Conservation (phyloP, 2,888 invertebrate species). For the Xanthorhoe spadicearia region DNA sequence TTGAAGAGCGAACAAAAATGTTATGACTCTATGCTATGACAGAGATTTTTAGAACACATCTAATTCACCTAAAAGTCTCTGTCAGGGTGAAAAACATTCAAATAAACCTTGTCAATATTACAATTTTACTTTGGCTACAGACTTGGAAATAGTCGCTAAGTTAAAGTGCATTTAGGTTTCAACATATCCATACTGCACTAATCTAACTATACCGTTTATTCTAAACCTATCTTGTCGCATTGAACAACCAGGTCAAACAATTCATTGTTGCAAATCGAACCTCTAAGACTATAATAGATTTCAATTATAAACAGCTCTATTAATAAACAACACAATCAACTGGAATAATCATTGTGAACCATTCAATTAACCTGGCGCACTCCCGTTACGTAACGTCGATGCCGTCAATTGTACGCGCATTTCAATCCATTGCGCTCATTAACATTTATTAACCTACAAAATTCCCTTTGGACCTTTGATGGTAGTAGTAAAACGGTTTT, state of each 20-base stretch:
- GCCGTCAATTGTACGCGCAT: slow-evolving; percentile 30
- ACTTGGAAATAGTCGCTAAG: no score
- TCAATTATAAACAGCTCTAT: slow-evolving; percentile 17
- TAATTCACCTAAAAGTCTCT: no score
- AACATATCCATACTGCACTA: no score
- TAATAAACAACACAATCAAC: slow-evolving; percentile 16
- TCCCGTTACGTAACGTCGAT: slow-evolving; percentile 20
- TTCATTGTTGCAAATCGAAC: slow-evolving; percentile 2
- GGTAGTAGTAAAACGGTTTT: not conserved
- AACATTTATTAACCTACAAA: slow-evolving; percentile 24
- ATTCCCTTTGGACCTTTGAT: not conserved
- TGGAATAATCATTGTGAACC: slow-evolving; percentile 5
- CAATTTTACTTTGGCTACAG: no score
- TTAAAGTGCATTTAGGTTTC: no score
- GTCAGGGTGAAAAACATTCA: no score
- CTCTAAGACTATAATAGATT: slow-evolving; percentile 13
- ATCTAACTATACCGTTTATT: not conserved
- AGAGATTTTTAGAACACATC: no score
- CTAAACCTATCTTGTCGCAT: not conserved
- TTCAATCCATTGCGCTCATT: slow-evolving; percentile 30
- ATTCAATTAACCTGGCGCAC: slow-evolving; percentile 21
- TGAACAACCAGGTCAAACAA: not conserved
- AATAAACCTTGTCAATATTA: no score
- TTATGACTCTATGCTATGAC: no score
- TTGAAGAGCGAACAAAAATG: no score